Base-by-base conservation (phyloP, 2,797 vertebrate species). In the Sebastes glaucus region DNA sequence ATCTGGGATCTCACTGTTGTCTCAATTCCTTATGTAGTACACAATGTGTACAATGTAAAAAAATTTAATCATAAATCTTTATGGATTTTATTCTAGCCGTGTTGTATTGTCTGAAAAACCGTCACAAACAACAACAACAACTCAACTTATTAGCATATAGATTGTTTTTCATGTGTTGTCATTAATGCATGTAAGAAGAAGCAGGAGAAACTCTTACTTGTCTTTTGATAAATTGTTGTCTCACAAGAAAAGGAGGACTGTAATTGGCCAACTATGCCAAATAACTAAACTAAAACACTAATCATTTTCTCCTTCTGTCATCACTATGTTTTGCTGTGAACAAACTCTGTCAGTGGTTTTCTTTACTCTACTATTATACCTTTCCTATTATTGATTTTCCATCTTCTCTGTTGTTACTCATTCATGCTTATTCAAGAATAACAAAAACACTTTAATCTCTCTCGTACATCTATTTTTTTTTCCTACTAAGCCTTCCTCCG, bases 361-460 rank as follows among this genome's bases (percentile, higher is more conserved):
- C 25, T 75, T 84, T 32, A 61, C 53, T 80, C 16, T 53, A 7
- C 53, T 68, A 23, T 84, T 75, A 52, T 66, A 65, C n/a, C 16
- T 72, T 69, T 78, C 49, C 6, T 65, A 16, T 80, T 60, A 74
- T 74, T 81, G 30, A 33, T 74, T 78, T 79, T 11, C 38, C 62
- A 33, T 87, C 77, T 66, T 62, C n/a, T 71, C 56, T 89, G 38
- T 80, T 81, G 38, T 80, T 81, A 61, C 46, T 76, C 35, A 61
- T 74, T 57, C 60, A 57, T 79, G 66, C 56, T 73, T 46, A 14
- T 62, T 52, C 23, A 78, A 59, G 55, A 76, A 53, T 22, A 57
- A 66, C 32, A 67, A 70, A 74, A 66, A 60, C 11, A 49, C 32
- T 25, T 42, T 61, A 13, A 62, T 82, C 53, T 23, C 7, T 61